Base-by-base conservation (phyloP, 2,113 vertebrate genomes). In the Archocentrus centrarchus region DNA sequence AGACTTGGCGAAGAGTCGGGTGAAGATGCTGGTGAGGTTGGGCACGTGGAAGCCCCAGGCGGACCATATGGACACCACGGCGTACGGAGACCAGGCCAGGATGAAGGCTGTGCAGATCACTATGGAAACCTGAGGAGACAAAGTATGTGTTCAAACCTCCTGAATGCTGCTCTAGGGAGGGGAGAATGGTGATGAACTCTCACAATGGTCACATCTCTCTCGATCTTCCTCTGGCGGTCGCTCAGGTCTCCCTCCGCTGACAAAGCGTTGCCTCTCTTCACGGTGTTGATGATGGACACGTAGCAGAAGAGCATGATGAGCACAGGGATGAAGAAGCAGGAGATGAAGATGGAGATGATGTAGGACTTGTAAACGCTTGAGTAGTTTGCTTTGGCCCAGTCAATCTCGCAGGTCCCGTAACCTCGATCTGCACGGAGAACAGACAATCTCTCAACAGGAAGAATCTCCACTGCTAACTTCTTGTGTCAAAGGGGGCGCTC, bases 81-180 rank as follows among this genome's bases (percentile, higher is more conserved):
- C 97, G 1, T 97, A 96, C 0, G 96, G 95, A 14, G 96, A 94
- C 96, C 96, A 96, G 0, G 96, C 96, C 77, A 96, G 88, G 92
- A 96, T 96, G 92, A 97, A 97, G 66, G 95, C 95, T 17, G 95
- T 97, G 86, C 96, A 97, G 89, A 96, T 95, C 60, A 96, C 95
- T 59, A 96, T 95, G 75, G 96, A 97, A 68, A 97, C 94, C 94
- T 96, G 75, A 53, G 76, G 91, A 70, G 30, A 44, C 5, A 76
- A 3, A 5, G 6, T 10, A 17, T 5, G 11, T 22, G 10, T 57
- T 75, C 1, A 2, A 58, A 22, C 0, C 9, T 22, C 2, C 5
- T 2, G 1, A 62, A 39, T 0, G 22, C 73, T 8, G n/a, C 73
- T 27, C 39, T 0, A 32, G 14, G 32, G 18, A 41, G 2, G 57